Evolutionary conservation across 2,113 vertebrate genomes (phyloP), one percentile per base, ranked within the genome.

Genomic region (Ophthalmotilapia sp.): DNA sequence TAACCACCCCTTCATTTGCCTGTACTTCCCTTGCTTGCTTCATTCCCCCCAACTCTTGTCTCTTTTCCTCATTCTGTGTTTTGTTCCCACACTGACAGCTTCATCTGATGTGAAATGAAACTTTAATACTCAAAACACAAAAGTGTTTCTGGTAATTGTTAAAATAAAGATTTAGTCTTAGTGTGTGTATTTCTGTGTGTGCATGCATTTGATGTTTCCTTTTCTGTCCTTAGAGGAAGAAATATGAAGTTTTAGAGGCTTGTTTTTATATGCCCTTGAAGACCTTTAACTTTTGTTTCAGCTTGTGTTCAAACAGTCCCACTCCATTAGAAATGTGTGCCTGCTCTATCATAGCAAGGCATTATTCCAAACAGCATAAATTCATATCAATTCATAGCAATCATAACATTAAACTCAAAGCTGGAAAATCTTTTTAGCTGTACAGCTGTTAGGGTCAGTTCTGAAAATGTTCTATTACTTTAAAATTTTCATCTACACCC

Each of bases 61-160:
- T 83, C 86, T 89, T 89, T 75, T 90, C 86, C 90, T 90, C 86
- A 81, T 86, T 94, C 88, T 87, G 89, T 86, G 86, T 88, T 93
- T 92, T 90, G 90, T 92, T 92, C 91, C 92, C 87, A 94, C 94
- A 87, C 84, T 79, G 3, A 77, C 86, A 82, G 84, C 80, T 90
- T 90, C 47, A 85, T 90, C 38, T 51, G 58, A 68, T 56, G 79
- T 58, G 38, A 70, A 65, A 62, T 88, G 83, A 88, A 89, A 82
- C 65, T 49, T 73, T 65, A 17, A 75, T 23, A 51, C 55, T 82
- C 10, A 88, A 87, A 89, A 91, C 56, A 31, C 56, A 60, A 26
- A 81, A 12, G 8, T 29, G 56, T 31, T 79, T 81, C 77, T 54
- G 7, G 58, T 80, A 31, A 23, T 60, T 11, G 9, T 14, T 42